These are phyloP conservation scores for Oncorhynchus clarkii DNA, from an alignment of 2,113 vertebrate genomes.

Conservation along the genomic window DNA sequence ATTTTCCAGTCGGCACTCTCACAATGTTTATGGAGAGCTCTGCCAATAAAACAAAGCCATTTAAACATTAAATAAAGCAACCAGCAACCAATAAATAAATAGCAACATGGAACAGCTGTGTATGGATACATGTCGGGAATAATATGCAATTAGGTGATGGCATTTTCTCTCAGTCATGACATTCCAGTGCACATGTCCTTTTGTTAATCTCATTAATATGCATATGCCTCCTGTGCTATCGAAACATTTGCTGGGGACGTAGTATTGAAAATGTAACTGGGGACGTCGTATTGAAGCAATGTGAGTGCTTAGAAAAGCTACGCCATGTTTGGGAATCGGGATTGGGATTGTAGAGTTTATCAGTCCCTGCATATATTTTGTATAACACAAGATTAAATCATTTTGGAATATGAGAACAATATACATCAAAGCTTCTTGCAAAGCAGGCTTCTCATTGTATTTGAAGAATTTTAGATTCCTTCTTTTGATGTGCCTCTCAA, in stretches of 20 bases:
- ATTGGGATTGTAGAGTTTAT: constrained; percentile 16
- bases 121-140: too few species aligned
- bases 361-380: constrained; percentile 42
- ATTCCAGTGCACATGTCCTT: not conserved
- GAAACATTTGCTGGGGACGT: constrained; percentile 3
- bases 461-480: constrained; percentile 58
- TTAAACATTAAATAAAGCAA: too few species aligned
- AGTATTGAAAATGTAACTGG: not conserved
- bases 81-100: too few species aligned
- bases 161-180: not conserved
- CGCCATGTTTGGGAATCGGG: constrained; percentile 20
- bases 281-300: not conserved
- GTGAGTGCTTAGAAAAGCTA: constrained; percentile 25
- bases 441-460: constrained; percentile 61
- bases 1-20: too few species aligned
- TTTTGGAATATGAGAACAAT: constrained; percentile 47
- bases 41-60: too few species aligned
- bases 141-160: too few species aligned
- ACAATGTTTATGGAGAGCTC: too few species aligned
- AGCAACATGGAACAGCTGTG: too few species aligned
- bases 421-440: constrained; percentile 68
- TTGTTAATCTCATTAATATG: not conserved
- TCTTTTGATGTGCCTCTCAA: constrained; percentile 74
- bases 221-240: constrained; percentile 22
- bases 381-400: constrained; percentile 51